Evolutionary conservation across 1,140 invertebrate species (phyloP).

Genomic region (Drosophila miranda): DNA sequence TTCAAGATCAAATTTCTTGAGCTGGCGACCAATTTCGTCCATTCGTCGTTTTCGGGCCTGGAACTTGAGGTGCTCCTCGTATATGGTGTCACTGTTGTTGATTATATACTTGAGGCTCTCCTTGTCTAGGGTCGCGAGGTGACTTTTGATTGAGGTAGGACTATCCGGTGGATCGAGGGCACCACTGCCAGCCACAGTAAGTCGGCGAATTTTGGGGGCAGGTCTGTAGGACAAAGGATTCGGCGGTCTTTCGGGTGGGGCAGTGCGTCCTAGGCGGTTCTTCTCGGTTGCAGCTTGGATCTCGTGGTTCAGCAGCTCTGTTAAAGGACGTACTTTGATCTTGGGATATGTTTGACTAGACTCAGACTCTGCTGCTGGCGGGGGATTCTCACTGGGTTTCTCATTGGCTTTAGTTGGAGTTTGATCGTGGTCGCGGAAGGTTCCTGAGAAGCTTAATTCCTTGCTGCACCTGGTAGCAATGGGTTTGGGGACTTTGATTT

Average conservation of each 20-base stretch:
- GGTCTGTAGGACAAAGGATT: background rate
- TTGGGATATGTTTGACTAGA: conserved; percentile 25
- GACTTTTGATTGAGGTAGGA: conserved; percentile 36
- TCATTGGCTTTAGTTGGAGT: no score
- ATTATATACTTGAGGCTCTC: conserved; percentile 71
- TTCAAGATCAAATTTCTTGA: conserved; percentile 63
- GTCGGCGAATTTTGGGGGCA: conserved; percentile 7
- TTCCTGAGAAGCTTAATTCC: no score
- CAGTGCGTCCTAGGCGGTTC: conserved; percentile 3
- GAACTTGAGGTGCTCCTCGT: conserved; percentile 65
- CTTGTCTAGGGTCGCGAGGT: conserved; percentile 73
- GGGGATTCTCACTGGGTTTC: no score
- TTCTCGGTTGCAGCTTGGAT: conserved; percentile 44
- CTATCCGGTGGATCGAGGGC: background rate
- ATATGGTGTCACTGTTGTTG: conserved; percentile 72
- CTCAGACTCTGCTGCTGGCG: background rate
- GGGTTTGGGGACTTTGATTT: no score
- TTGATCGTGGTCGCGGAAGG: no score
- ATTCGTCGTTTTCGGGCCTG: conserved; percentile 66
- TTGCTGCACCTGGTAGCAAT: no score
- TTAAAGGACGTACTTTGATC: conserved; percentile 64
- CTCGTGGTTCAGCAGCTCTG: conserved; percentile 57
- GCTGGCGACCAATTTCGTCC: conserved; percentile 67
- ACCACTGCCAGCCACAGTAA: conserved; percentile 29
- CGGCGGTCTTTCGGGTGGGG: background rate